These are phyloP conservation scores for Rutilus rutilus DNA, from an alignment of 2,113 vertebrate genomes.

Conservation along the genomic window DNA sequence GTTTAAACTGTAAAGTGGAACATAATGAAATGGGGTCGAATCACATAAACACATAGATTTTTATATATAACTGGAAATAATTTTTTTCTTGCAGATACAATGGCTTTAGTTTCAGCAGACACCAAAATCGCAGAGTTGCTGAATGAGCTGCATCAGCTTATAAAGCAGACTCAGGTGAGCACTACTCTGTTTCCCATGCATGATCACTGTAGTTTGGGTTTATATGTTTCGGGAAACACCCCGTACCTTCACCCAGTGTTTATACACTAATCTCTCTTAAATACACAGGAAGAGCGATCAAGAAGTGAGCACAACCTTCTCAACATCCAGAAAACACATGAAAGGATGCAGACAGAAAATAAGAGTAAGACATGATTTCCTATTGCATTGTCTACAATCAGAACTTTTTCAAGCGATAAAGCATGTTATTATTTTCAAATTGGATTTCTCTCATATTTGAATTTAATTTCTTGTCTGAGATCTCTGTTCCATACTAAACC, in stretches of 20 bases:
- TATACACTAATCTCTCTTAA: neutral
- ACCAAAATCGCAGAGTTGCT: constrained; percentile 88
- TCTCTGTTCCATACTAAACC: neutral
- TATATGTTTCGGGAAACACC: neutral
- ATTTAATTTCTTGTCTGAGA: neutral
- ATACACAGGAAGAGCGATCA: constrained; percentile 86
- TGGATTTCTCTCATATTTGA: neutral
- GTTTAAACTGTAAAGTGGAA: too few relatives aligned
- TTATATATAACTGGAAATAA: neutral
- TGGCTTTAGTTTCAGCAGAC: constrained; percentile 85
- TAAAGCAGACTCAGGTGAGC: constrained; percentile 90
- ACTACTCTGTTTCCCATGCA: neutral
- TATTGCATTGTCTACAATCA: neutral
- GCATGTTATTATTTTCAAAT: neutral
- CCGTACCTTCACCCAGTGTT: neutral
- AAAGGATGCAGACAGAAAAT: constrained; percentile 93
- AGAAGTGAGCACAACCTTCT: constrained; percentile 92
- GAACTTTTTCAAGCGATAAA: too few relatives aligned
- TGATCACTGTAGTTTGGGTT: neutral
- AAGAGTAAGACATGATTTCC: constrained; percentile 79
- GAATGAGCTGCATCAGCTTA: constrained; percentile 89
- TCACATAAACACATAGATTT: too few relatives aligned
- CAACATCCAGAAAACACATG: constrained; percentile 93
- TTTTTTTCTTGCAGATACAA: constrained; percentile 42
- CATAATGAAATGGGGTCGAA: too few relatives aligned